Base-by-base conservation (phyloP, 2,888 invertebrate species). In the Lasiommata megera region DNA sequence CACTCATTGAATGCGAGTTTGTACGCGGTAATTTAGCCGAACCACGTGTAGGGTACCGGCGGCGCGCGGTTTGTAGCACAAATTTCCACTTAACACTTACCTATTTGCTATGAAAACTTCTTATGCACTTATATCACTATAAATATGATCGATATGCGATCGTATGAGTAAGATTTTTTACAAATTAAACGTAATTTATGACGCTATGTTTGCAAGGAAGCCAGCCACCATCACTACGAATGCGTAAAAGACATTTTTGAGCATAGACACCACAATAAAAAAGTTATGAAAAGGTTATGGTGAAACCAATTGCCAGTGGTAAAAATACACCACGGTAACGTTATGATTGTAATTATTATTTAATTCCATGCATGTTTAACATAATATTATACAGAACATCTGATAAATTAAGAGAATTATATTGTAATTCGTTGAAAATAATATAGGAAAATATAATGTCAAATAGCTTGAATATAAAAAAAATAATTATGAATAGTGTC, bases 181-280 rank as follows among this genome's bases (percentile, higher is more conserved):
- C 77, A 82, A 88, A 80, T 85, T 76, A 77, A 68, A 69, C 76
- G 80, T 77, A 88, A 86, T 81, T 84, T 84, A 88, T 74, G 87
- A 86, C 75, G 88, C 87, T 87, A 86, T 79, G 84, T 83, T 83
- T 79, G 86, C 88, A 86, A 89, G 85, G 82, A 91, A 88, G 89
- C 90, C 89, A 88, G 89, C 91, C 89, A 90, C 90, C 91, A 88
- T 89, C 90, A 88, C 90, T 90, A 89, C 84, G 78, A 84, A 85
- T 83, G 81, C 86, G 90, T 88, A 89, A 91, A 91, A 91, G 91
- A 91, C 88, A 88, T 88, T 77, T 31, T 80, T 83, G 67, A 69
- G 66, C 89, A 90, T 90, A 89, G 88, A 90, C 85, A 70, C 68
- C 76, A 76, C 77, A 78, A 82, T 62, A 82, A 80, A 84, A 56